Conservation (phyloP, 2,888 invertebrate species). For the Podabrus alpinus region DNA sequence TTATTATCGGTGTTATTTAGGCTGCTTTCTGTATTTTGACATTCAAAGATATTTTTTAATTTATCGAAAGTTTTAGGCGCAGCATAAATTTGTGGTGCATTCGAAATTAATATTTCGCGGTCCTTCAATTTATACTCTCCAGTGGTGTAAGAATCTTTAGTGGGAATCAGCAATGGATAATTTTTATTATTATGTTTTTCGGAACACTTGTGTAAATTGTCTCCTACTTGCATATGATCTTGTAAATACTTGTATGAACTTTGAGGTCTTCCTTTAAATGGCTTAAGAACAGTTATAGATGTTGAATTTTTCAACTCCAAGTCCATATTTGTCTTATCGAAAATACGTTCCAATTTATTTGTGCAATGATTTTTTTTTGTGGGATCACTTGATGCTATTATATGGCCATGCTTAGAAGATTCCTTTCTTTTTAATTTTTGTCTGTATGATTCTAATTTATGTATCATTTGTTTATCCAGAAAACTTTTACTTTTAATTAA, state of each 20-base stretch:
- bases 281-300: neutral
- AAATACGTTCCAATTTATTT: neutral
- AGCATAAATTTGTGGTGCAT: slow-evolving; percentile 45
- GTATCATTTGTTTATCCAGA: neutral
- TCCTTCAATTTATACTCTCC: neutral
- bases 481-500: neutral
- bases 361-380: neutral
- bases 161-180: neutral
- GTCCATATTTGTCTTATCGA: neutral
- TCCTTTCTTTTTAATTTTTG: neutral
- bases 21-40: slow-evolving; percentile 40
- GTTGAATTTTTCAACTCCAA: neutral
- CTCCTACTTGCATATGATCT: neutral
- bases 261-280: neutral
- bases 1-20: slow-evolving; percentile 33
- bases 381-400: neutral
- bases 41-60: slow-evolving; percentile 42
- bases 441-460: neutral
- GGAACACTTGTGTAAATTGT: neutral
- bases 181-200: neutral
- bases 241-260: neutral
- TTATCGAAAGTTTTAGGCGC: slow-evolving; percentile 43
- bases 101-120: neutral
- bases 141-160: neutral
- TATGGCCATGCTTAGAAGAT: neutral